Percentiles rank a stretch among this genome's conserved stretches.
phyloP scores from a whole-genome alignment of 2,888 invertebrate species.

The Xanthia togata region DNA sequence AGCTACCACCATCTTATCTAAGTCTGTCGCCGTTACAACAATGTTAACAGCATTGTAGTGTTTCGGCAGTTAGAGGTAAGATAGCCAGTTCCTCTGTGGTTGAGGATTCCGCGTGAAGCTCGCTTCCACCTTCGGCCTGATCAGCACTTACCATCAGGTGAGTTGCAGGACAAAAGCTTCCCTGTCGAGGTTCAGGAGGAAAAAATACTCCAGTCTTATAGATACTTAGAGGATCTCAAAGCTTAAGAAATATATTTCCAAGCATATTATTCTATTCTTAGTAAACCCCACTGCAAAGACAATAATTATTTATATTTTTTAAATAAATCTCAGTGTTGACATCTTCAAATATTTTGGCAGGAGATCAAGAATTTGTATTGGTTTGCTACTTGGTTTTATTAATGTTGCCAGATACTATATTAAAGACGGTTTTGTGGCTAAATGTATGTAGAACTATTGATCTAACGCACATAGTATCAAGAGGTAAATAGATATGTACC shows the following conservation, averaged over 20 bases:
- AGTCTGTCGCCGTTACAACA: too few species aligned
- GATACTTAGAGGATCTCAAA: too few species aligned
- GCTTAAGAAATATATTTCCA: background rate
- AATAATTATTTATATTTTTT: background rate
- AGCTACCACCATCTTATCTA: too few species aligned
- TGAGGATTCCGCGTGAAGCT: too few species aligned
- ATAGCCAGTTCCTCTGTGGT: too few species aligned
- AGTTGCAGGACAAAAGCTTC: too few species aligned
- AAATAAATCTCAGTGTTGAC: constrained; percentile 32
- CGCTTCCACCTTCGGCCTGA: too few species aligned
- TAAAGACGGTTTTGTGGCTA: background rate
- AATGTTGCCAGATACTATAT: constrained; percentile 11
- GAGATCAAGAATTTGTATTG: constrained; percentile 27
- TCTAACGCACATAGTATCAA: background rate
- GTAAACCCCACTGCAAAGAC: too few species aligned
- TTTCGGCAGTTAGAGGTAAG: too few species aligned
- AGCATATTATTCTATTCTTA: background rate
- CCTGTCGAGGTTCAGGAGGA: too few species aligned
- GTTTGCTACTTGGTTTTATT: constrained; percentile 1
- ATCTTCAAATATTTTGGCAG: constrained; percentile 37
- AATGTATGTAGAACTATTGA: background rate
- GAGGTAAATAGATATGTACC: background rate
- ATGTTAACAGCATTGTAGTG: too few species aligned
- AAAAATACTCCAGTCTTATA: background rate
- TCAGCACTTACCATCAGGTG: too few species aligned